Evolutionary conservation across 53 echinoderm and acorn worm species (phyloP).

Genomic region (Astropecten irregularis): DNA sequence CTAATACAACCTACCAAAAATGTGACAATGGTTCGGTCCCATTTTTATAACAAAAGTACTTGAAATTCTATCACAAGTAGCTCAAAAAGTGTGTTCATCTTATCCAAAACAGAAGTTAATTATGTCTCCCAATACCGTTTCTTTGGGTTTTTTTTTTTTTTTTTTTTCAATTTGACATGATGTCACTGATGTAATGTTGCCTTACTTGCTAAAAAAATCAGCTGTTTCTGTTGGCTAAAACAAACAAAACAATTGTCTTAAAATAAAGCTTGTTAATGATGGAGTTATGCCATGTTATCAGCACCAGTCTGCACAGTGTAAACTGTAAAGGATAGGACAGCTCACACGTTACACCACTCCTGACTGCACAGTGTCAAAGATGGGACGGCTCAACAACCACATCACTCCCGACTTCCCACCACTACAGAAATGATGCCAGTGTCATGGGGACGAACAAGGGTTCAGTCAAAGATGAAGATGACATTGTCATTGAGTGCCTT

Average conservation of each 20-base stretch:
- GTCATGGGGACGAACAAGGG: not conserved
- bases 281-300: slow-evolving; percentile 46
- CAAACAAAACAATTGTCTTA: not conserved
- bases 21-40: not conserved
- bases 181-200: not conserved
- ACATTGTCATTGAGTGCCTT: slow-evolving; percentile 9
- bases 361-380: too few relatives aligned
- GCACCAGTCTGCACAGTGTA: not conserved
- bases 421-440: not conserved
- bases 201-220: slow-evolving; percentile 37
- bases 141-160: too few relatives aligned
- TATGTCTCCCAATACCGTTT: not conserved
- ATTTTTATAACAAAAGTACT: slow-evolving; percentile 4
- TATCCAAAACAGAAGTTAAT: not conserved
- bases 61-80: not conserved
- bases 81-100: not conserved
- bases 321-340: too few relatives aligned
- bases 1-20: not conserved
- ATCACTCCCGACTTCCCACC: not conserved
- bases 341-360: too few relatives aligned
- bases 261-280: not conserved
- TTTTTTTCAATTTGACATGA: not conserved
- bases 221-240: slow-evolving; percentile 26
- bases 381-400: too few relatives aligned
- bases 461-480: not conserved